Evolutionary conservation across 2,113 vertebrate species (phyloP).

Genomic region (Paracanthobrama guichenoti): DNA sequence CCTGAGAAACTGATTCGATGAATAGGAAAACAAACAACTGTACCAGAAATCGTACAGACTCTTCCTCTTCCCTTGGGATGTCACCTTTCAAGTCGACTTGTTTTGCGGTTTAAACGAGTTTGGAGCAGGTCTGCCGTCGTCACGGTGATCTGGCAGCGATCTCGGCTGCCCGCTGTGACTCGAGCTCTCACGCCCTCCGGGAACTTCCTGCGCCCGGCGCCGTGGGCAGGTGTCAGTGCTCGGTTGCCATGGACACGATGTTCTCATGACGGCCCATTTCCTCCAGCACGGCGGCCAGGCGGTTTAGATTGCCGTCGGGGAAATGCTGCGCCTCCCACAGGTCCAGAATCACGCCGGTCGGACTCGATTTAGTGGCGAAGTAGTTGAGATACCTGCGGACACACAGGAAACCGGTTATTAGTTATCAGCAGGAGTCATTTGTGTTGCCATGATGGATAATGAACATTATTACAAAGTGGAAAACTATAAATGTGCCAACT

Average conservation of each 20-base stretch:
- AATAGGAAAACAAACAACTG: constrained; percentile 54
- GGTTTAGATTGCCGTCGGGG: constrained; percentile 92
- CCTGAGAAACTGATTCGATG: constrained; percentile 91
- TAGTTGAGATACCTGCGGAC: constrained; percentile 94
- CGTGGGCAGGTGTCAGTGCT: constrained; percentile 78
- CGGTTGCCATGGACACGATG: constrained; percentile 80
- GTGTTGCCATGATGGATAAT: too few species aligned
- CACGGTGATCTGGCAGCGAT: neutral
- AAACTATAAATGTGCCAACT: too few species aligned
- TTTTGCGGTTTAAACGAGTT: neutral
- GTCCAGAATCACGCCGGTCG: constrained; percentile 95
- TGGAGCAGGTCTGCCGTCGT: neutral
- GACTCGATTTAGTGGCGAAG: constrained; percentile 97
- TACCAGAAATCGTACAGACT: neutral
- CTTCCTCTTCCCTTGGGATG: constrained; percentile 7
- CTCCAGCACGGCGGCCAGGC: constrained; percentile 91
- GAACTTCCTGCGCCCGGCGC: constrained; percentile 6
- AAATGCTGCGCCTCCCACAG: constrained; percentile 99
- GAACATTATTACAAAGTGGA: too few species aligned
- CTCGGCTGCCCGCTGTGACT: neutral
- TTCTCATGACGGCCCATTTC: constrained; percentile 97
- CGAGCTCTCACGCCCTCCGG: neutral
- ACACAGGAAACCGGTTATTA: neutral
- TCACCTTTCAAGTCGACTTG: too few species aligned
- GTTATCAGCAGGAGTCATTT: too few species aligned